These are phyloP conservation scores for Sphaeridia pumilis DNA, from an alignment of 2,888 invertebrate species.

Conservation along the genomic window DNA sequence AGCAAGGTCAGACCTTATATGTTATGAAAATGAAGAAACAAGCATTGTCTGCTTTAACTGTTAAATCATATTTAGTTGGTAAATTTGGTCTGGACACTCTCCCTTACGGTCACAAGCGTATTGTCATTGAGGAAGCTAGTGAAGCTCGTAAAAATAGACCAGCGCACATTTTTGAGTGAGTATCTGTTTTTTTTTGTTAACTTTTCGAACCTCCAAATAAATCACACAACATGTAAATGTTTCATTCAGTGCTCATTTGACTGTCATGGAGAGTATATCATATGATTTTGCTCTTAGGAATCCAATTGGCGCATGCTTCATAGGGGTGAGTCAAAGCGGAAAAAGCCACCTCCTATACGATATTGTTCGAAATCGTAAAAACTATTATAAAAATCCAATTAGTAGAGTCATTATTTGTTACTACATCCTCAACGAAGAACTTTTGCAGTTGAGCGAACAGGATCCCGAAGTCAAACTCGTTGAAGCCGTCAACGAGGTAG, in stretches of 20 bases:
- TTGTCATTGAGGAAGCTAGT: neutral
- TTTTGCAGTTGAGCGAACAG: no score
- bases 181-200: no score
- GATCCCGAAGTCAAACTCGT: neutral
- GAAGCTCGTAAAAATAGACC: neutral
- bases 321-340: neutral
- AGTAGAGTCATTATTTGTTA: neutral
- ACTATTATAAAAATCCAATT: neutral
- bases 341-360: neutral
- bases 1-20: no score
- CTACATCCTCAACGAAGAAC: neutral
- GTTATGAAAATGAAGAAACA: no score
- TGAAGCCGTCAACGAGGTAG: neutral
- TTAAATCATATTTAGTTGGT: neutral
- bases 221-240: neutral
- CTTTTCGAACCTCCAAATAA: neutral
- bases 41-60: neutral
- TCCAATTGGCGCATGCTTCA: neutral
- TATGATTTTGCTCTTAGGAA: neutral
- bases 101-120: neutral
- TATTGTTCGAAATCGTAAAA: neutral
- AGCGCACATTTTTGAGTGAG: neutral
- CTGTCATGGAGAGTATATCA: neutral
- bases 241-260: neutral
- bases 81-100: neutral